Evolutionary conservation across 2,113 vertebrate species (phyloP).

Genomic region (Procavia capensis): DNA sequence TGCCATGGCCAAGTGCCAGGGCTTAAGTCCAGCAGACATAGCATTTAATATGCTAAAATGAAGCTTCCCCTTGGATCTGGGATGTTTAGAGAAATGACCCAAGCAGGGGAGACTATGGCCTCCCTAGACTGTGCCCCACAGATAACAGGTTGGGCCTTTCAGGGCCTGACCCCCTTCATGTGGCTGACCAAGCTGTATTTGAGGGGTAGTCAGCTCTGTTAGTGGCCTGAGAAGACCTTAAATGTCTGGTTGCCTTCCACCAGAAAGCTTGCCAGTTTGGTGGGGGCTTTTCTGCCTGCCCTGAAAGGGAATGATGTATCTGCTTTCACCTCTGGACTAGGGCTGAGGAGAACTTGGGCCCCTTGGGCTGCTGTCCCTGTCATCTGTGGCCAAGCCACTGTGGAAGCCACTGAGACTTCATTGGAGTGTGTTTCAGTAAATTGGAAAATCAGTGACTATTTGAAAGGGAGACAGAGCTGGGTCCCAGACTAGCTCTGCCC

Average conservation of each 20-base stretch:
- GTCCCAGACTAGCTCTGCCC: neutral
- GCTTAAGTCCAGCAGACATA: no score
- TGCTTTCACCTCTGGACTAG: neutral
- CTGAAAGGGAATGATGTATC: neutral
- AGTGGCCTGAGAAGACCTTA: no score
- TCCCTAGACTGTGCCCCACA: neutral
- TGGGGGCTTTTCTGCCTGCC: neutral
- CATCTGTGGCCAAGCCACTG: neutral
- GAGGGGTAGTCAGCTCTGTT: accelerated
- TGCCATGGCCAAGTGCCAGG: neutral
- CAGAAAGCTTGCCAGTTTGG: neutral
- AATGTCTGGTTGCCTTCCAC: no score
- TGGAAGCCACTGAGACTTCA: neutral
- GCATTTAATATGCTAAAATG: neutral
- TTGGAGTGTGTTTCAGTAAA: neutral
- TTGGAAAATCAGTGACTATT: neutral
- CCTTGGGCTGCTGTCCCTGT: neutral
- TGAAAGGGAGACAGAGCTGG: neutral
- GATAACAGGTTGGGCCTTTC: no score
- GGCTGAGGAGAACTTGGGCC: neutral
- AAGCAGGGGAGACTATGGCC: no score
- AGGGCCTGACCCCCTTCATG: accelerated
- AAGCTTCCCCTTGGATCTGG: neutral
- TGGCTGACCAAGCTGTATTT: neutral
- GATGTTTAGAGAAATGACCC: neutral